phyloP scores from a whole-genome alignment of 2,888 invertebrate genomes.

The Tenodera sinensis region DNA sequence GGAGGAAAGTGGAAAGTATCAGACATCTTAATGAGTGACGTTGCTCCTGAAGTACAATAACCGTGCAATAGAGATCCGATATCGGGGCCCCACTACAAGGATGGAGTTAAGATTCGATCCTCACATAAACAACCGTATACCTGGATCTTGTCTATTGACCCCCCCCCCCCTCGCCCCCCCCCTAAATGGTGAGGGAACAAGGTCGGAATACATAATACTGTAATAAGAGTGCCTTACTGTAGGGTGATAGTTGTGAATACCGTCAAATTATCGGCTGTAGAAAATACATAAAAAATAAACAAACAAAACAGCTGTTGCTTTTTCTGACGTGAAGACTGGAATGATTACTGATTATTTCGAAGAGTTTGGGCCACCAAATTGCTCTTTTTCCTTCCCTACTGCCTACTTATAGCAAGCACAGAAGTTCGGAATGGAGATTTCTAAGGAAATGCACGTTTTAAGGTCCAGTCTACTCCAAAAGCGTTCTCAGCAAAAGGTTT shows the following conservation, averaged over 20 bases:
- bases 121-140: not conserved
- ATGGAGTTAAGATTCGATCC: not conserved
- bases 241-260: not conserved
- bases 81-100: not conserved
- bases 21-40: not conserved
- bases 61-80: not conserved
- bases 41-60: not conserved
- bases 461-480: too few species aligned
- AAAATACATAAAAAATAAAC: too few species aligned
- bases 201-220: not conserved
- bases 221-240: not conserved
- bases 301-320: too few species aligned
- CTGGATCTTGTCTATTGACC: not conserved
- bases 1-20: not conserved
- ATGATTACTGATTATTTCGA: too few species aligned
- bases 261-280: not conserved
- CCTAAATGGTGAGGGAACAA: not conserved
- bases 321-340: too few species aligned
- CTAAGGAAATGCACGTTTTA: too few species aligned
- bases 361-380: too few species aligned
- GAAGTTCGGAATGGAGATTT: too few species aligned
- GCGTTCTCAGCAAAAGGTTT: too few species aligned
- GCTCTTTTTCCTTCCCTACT: too few species aligned
- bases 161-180: too few species aligned
- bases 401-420: too few species aligned